Percentiles rank a stretch among this genome's conserved stretches.
Conservation (phyloP, 2,888 invertebrate genomes). For the Psococerastis gibbosa region DNA sequence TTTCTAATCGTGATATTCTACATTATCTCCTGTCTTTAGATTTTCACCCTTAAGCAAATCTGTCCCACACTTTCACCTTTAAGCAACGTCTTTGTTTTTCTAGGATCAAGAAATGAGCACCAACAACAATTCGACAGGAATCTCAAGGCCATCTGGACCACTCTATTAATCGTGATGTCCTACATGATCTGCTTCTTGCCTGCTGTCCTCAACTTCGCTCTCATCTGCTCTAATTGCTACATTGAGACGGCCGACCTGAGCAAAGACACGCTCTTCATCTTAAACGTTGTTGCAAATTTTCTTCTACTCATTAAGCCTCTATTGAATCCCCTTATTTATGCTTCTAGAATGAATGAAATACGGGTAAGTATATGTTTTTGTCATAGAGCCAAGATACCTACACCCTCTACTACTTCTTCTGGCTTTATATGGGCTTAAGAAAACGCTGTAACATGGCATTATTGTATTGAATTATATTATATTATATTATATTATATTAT, state of each 20-base stretch:
- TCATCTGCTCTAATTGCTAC: slow-evolving; percentile 34
- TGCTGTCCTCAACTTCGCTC: slow-evolving; percentile 32
- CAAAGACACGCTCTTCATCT: slow-evolving; percentile 19
- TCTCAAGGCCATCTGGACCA: slow-evolving; percentile 38
- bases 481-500: too few species aligned
- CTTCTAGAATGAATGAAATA: slow-evolving; percentile 43
- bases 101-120: too few species aligned
- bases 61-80: too few species aligned
- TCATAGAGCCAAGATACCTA: too few species aligned
- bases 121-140: slow-evolving; percentile 27
- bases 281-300: slow-evolving; percentile 27
- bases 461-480: too few species aligned
- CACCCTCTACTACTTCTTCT: too few species aligned
- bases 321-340: slow-evolving; percentile 44
- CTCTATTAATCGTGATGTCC: slow-evolving; percentile 38
- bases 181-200: slow-evolving; percentile 39
- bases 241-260: slow-evolving; percentile 16
- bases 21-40: too few species aligned
- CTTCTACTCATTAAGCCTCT: slow-evolving; percentile 41
- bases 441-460: too few species aligned
- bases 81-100: too few species aligned
- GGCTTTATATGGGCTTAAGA: too few species aligned
- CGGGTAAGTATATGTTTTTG: slow-evolving; percentile 25
- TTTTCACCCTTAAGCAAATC: too few species aligned
- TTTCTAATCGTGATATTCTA: too few species aligned